A percentile compares a stretch with the other conserved stretches of the same genome.
These are phyloP conservation scores for Girardia tigrina DNA, from an alignment of 2,888 invertebrate genomes.

Conservation along the genomic window DNA sequence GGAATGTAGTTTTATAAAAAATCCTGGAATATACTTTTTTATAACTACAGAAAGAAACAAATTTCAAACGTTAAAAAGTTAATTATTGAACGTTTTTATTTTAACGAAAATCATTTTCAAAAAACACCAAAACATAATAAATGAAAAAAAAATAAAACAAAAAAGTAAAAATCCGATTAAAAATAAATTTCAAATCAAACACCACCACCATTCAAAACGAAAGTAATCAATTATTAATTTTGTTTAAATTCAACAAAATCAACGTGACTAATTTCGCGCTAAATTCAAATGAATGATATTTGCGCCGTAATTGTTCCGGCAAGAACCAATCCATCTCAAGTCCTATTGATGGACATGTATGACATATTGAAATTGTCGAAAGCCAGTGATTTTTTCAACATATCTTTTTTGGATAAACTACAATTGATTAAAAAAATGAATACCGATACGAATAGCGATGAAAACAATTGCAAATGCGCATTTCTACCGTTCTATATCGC, in stretches of 20 bases:
- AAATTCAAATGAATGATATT: conserved; percentile 17
- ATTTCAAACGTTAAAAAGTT: too few relatives aligned
- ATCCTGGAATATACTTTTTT: too few relatives aligned
- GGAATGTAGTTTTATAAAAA: too few relatives aligned
- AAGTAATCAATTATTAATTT: too few relatives aligned
- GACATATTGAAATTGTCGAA: not conserved
- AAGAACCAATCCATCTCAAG: not conserved
- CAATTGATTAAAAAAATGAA: not conserved
- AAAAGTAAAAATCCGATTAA: too few relatives aligned
- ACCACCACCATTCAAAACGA: too few relatives aligned
- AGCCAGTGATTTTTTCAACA: not conserved
- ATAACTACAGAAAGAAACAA: too few relatives aligned
- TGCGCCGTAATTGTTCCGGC: not conserved
- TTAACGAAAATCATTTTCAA: too few relatives aligned
- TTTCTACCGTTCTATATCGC: not conserved
- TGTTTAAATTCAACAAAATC: not conserved
- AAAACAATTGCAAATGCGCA: conserved; percentile 7
- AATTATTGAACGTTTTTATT: too few relatives aligned
- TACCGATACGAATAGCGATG: not conserved
- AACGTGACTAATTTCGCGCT: not conserved
- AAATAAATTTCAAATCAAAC: too few relatives aligned
- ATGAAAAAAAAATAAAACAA: too few relatives aligned
- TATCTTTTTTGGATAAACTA: not conserved
- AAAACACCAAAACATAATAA: too few relatives aligned
- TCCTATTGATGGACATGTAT: conserved; percentile 5